A percentile compares a stretch with the other conserved stretches of the same genome.
These are phyloP conservation scores for Remorina albescens DNA, from an alignment of 2,797 vertebrate species.

Conservation along the genomic window DNA sequence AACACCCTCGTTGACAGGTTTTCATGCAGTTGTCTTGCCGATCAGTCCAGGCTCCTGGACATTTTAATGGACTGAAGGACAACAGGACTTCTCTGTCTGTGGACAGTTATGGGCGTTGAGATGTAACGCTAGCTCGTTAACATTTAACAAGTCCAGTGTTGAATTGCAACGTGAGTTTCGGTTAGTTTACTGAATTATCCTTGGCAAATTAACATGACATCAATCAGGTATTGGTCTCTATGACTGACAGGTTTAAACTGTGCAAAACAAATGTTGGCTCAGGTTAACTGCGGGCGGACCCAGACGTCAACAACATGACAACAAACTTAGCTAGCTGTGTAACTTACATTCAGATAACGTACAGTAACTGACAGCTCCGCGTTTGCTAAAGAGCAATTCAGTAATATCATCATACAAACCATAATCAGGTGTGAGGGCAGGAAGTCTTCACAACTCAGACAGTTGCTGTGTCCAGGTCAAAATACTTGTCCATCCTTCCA, in stretches of 20 bases:
- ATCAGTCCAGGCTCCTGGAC: background rate
- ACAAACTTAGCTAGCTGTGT: slow-evolving; percentile 19
- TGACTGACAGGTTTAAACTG: slow-evolving; percentile 6
- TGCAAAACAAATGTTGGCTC: background rate
- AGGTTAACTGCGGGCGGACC: slow-evolving; percentile 21
- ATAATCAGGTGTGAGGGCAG: slow-evolving; percentile 16
- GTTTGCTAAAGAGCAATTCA: background rate
- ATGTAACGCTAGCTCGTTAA: background rate
- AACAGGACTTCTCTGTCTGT: slow-evolving; percentile 2
- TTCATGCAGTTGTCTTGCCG: background rate
- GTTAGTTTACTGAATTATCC: background rate
- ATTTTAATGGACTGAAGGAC: background rate
- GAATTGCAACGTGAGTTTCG: no score
- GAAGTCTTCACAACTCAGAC: background rate
- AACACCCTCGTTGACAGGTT: slow-evolving; percentile 23
- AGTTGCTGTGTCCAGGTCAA: background rate
- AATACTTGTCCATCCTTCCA: background rate
- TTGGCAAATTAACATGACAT: background rate
- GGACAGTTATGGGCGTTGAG: background rate
- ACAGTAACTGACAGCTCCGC: slow-evolving; percentile 4
- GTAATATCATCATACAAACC: slow-evolving; percentile 20
- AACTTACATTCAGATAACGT: background rate
- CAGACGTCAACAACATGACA: slow-evolving; percentile 18
- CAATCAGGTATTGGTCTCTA: background rate
- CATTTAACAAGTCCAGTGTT: background rate